Base-by-base conservation (phyloP, 1,140 invertebrate species). In the Eueides isabella region DNA sequence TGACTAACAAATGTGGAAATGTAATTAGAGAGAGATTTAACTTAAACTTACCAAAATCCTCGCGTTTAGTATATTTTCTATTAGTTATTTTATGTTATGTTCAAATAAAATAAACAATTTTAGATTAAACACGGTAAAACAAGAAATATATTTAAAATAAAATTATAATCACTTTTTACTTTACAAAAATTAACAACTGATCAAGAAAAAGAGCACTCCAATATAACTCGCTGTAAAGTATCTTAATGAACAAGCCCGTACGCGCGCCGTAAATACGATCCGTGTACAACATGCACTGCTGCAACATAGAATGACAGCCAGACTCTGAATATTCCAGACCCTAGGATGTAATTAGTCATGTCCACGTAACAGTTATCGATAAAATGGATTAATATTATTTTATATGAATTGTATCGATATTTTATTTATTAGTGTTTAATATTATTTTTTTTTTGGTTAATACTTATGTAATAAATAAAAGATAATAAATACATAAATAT, bases 321-420 rank as follows among this genome's bases (percentile, higher is more conserved):
- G n/a, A 3, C 38, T 19, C 16, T 44, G 41, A 44, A 44, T 44
- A 44, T 44, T 44, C 41, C 41, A 44, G 41, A 14, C n/a, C 41
- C 41, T 44, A 44, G 41, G n/a, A 44, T 44, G 41, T 44, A 44
- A 44, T 44, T 44, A 44, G 41, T 44, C n/a, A 44, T 19, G 41
- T 44, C 41, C 41, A n/a, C 41, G 41, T n/a, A n/a, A 44, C 16
- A n/a, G 41, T 5, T 44, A 44, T 44, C 41, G 41, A 44, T 44
- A 12, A 41, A 16, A 41, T 38, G 6, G 31, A 33, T 33, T 9
- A 33, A 33, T 33, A 9, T 33, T 2, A 5, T 33, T 33, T 11
- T 33, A 1, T 33, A 33, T 33, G 31, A 33, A 44, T 44, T 44
- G 5, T 44, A 7, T 44, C 41, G 41, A 44, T 19, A 44, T 44